Conservation (phyloP, 1,140 invertebrate species). For the Drosophila nigromelanica region DNA sequence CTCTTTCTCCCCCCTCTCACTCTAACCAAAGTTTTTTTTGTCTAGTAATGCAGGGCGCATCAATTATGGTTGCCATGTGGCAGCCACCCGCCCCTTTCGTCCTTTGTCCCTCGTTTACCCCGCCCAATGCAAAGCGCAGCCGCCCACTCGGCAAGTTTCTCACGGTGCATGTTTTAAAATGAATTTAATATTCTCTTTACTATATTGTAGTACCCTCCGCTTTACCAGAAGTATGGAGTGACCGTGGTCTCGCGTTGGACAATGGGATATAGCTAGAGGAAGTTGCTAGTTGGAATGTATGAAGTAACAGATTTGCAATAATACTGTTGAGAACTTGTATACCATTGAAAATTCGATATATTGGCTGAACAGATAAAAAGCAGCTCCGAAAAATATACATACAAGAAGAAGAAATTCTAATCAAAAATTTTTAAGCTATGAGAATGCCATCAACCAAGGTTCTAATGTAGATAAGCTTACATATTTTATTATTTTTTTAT, state of each 20-base stretch:
- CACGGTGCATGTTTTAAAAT: conserved; percentile 70
- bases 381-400: no score
- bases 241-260: neutral
- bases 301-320: no score
- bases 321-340: no score
- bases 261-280: neutral
- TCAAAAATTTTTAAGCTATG: no score
- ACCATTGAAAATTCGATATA: no score
- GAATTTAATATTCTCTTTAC: conserved; percentile 73
- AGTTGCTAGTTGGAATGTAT: neutral
- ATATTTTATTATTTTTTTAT: no score
- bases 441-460: no score
- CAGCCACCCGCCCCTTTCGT: neutral
- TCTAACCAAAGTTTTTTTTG: conserved; percentile 28
- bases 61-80: conserved; percentile 62
- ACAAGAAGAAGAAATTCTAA: no score
- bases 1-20: neutral
- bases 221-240: neutral
- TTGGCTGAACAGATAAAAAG: no score
- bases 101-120: neutral
- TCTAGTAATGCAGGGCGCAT: conserved; percentile 74
- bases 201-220: conserved; percentile 8
- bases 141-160: conserved; percentile 71
- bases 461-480: no score
- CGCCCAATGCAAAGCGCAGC: conserved; percentile 14